Evolutionary conservation across 2,888 invertebrate genomes (phyloP), one percentile per base, ranked within the genome.

Genomic region (Deroplatys truncata): DNA sequence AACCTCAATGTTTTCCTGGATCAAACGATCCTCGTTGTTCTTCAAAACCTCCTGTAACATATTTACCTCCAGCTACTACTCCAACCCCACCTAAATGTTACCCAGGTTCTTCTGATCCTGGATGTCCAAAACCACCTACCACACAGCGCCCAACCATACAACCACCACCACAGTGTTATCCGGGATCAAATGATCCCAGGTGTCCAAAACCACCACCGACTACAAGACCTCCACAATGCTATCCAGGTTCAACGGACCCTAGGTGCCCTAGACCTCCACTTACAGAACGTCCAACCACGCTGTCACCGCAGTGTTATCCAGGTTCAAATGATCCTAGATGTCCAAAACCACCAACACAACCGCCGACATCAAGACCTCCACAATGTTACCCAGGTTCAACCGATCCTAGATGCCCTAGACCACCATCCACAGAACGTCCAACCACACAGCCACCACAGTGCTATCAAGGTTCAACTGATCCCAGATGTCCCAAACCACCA

Each of bases 391-490:
- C 90, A 16, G 90, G 90, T 28, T 88, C 88, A 4, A 87, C 16
- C 16, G 90, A 91, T 56, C 91, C 91, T 56, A 88, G 90, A 82
- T 91, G 91, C 89, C 28, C 29, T 5, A 49, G n/a, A 20, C 90
- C 90, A 20, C 91, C 72, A 16, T 49, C 82, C 20, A 85, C 87
- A 20, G 90, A 90, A 84, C 85, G 88, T 35, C 83, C 90, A 9
- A 89, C 15, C 29, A 15, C 82, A 16, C 87, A 91, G 49, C 86
- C 89, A 88, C 90, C 91, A 8, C 88, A 89, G 10, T 91, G 92
- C 89, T 91, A 91, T 88, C 92, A 92, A 25, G 92, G 92, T 13
- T 91, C 91, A 7, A 89, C 86, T 16, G 85, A 35, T 20, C 89
- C 89, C 15, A 43, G 35, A 28, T 90, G 89, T 35, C 87, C 88